phyloP scores from a whole-genome alignment of 2,888 invertebrate species.

The Hydriomena furcata region DNA sequence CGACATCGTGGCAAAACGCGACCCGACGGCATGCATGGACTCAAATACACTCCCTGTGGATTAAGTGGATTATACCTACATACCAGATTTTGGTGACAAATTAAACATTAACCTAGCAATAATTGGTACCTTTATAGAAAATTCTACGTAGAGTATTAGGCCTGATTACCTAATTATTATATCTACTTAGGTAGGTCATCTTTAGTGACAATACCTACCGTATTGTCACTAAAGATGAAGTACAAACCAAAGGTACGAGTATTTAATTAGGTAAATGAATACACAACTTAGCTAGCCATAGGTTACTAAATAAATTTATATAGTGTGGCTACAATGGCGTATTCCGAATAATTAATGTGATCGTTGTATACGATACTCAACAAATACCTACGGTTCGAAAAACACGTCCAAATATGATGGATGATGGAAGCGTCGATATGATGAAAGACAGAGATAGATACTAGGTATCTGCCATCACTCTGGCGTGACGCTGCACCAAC shows the following conservation, averaged over 20 bases:
- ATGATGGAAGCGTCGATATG: conserved; percentile 69
- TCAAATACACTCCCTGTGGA: conserved; percentile 65
- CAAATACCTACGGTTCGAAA: conserved; percentile 68
- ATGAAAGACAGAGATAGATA: conserved; percentile 69
- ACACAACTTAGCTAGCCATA: too few relatives aligned
- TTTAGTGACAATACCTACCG: background rate
- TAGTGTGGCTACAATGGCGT: conserved; percentile 32
- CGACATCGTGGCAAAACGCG: conserved; percentile 70
- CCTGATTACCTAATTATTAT: too few relatives aligned
- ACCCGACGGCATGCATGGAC: conserved; percentile 66
- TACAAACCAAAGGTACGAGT: background rate
- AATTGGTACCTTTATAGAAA: too few relatives aligned
- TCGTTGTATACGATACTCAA: conserved; percentile 71
- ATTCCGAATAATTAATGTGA: conserved; percentile 73
- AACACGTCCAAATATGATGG: conserved; percentile 79
- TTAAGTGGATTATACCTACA: conserved; percentile 53
- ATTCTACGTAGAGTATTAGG: too few relatives aligned
- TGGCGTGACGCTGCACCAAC: conserved; percentile 29
- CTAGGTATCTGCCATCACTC: conserved; percentile 52
- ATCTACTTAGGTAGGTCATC: too few relatives aligned
- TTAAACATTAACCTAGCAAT: conserved; percentile 33
- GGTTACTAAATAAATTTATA: background rate
- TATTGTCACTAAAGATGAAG: too few relatives aligned
- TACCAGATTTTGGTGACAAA: conserved; percentile 58
- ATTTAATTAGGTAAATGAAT: background rate